Base-by-base conservation (phyloP, 92 coral and sea anemone species). In the Parazoanthus darwini region DNA sequence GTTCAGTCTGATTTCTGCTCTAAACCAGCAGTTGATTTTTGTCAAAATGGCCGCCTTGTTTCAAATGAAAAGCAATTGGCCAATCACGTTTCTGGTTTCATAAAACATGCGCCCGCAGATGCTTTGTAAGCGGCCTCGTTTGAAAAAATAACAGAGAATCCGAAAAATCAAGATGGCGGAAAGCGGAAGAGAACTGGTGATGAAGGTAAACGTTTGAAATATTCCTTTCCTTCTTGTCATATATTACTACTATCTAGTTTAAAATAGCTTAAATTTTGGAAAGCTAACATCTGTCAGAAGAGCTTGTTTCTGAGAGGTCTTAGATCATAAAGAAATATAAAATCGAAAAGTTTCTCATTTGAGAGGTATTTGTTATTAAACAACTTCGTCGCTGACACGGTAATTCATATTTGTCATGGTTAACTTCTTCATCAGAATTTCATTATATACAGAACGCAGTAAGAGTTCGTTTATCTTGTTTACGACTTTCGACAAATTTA, bases 11-110 rank as follows among this genome's bases (percentile, higher is more conserved):
- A 63, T 63, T 63, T 63, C 70, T 63, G 4, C 5, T 63, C 68
- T 20, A 63, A 25, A 63, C n/a, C 8, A 63, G 25, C 70, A 63
- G 70, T 63, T 63, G 25, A 54, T 20, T 11, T 63, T 20, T 63
- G 70, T 63, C 25, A 84, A 70, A 44, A 84, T 84, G 66, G 87
- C 87, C 79, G 87, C 87, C 79, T 84, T 46, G 63, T 46, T 84
- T 71, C 87, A 84, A 84, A 84, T 8, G 78, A 84, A 68, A 43
- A 25, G 42, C 14, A 36, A 70, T 46, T 26, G 48, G 77, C 87
- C 87, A 83, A 83, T 83, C 87, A 70, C 10, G 15, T 83, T 72
- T 18, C 58, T 67, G 33, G 6, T 22, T 48, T 26, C 15, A 46
- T 9, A 11, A 14, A 44, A 14, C 13, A 5, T 18, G 78, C 87